phyloP scores from a whole-genome alignment of 2,888 invertebrate genomes.

The Cryptocephalus moraei region DNA sequence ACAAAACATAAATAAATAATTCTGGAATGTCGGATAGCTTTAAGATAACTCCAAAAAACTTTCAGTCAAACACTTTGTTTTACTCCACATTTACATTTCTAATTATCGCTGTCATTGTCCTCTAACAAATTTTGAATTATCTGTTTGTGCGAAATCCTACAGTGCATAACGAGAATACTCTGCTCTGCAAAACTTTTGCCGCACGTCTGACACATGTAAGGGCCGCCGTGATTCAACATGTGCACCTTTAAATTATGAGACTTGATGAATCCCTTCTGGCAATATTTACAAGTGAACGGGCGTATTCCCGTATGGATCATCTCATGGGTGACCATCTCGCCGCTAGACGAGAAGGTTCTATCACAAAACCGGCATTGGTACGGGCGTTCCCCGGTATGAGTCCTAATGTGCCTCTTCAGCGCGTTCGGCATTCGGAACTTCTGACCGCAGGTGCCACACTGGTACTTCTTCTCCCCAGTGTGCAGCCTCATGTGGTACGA shows the following conservation, averaged over 20 bases:
- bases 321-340: slow-evolving; percentile 31
- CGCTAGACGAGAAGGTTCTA: slow-evolving; percentile 68
- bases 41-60: no score
- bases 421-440: slow-evolving; percentile 30
- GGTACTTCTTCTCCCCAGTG: slow-evolving; percentile 22
- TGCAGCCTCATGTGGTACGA: slow-evolving; percentile 25
- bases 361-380: slow-evolving; percentile 66
- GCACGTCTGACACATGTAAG: slow-evolving; percentile 20
- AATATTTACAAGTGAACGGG: slow-evolving; percentile 37
- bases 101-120: no score
- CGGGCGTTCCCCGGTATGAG: slow-evolving; percentile 69
- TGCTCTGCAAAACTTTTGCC: slow-evolving; percentile 15
- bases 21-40: no score
- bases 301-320: slow-evolving; percentile 39
- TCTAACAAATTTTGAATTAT: no score
- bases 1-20: no score
- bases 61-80: no score
- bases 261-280: slow-evolving; percentile 37
- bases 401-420: slow-evolving; percentile 66
- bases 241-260: slow-evolving; percentile 37
- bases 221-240: slow-evolving; percentile 40
- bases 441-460: slow-evolving; percentile 21
- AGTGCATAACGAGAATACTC: slow-evolving; percentile 19
- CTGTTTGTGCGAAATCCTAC: slow-evolving; percentile 16
- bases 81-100: no score